A percentile compares a stretch with the other conserved stretches of the same genome.
Conservation (phyloP, 2,797 vertebrate species). For the Crax fasciolata region DNA sequence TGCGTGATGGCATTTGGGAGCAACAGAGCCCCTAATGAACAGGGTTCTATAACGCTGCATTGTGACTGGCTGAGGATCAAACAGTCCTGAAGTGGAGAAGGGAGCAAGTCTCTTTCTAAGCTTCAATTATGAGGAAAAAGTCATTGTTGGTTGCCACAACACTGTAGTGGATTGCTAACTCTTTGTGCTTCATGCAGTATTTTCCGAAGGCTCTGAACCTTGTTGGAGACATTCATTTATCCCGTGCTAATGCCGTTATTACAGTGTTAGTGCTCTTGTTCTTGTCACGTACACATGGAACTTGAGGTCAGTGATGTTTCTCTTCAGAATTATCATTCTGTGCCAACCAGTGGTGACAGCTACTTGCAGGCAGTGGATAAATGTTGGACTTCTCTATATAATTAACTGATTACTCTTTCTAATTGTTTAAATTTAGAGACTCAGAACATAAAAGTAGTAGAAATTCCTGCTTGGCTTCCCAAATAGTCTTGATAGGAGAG, state of each 20-base stretch:
- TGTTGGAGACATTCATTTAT: background rate
- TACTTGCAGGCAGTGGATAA: background rate
- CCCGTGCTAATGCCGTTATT: background rate
- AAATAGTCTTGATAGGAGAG: fast-evolving
- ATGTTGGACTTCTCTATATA: background rate
- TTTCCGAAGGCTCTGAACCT: background rate
- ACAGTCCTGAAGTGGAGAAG: slow-evolving; percentile 60
- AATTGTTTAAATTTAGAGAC: background rate
- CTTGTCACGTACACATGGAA: background rate
- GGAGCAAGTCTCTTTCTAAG: slow-evolving; percentile 40
- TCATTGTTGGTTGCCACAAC: slow-evolving; percentile 24
- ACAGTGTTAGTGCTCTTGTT: background rate
- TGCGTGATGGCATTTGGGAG: background rate
- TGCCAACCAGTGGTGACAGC: background rate
- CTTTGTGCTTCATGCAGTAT: background rate
- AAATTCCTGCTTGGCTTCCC: background rate
- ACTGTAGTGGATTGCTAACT: background rate
- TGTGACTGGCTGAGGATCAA: slow-evolving; percentile 45
- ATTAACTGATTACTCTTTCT: background rate
- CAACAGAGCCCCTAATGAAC: slow-evolving; percentile 17
- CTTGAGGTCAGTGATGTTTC: background rate
- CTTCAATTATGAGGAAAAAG: slow-evolving; percentile 65
- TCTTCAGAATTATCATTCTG: background rate
- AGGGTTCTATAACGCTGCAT: slow-evolving; percentile 26
- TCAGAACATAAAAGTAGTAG: background rate